Evolutionary conservation across 2,113 vertebrate species (phyloP), one percentile per base, ranked within the genome.

Genomic region (Zapus hudsonius): DNA sequence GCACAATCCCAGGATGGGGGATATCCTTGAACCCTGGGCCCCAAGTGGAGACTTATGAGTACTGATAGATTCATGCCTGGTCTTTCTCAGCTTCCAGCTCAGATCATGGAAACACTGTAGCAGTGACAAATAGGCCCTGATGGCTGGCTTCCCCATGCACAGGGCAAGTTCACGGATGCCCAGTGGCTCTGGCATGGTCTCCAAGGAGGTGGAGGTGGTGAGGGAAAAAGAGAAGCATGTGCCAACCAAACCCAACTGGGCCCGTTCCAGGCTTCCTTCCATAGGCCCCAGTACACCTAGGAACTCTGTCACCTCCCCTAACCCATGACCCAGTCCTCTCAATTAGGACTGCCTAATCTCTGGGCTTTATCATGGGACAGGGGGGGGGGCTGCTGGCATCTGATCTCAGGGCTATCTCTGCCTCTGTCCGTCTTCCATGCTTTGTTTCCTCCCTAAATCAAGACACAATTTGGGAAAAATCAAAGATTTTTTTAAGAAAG

Each of bases 11-110:
- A 25, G 59, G 59, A 8, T 23, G 59, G 59, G 59, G 59, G 59
- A 23, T 61, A 20, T 16, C n/a, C 76, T 79, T 20, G 23, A 10
- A 33, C 64, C 64, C 66, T 69, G 17, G 75, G 38, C 52, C 1
- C 1, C 36, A 16, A 0, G 4, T 0, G 10, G 29, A 61, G 72
- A 17, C 52, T 90, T 0, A 0, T 10, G 25, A 67, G 59, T 31
- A 63, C 0, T 25, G 19, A 11, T 1, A 1, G 74, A 40, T 29
- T 4, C 31, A 1, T 0, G 23, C 55, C 20, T 57, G 79, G 73
- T 13, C 74, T 22, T 6, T 63, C 73, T 75, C 44, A 22, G 17
- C n/a, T 36, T n/a, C 57, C 11, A 33, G 36, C 27, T 47, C 33
- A 1, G 64, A 29, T 33, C 38, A 27, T 57, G 70, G 52, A 59